These are phyloP conservation scores for Eupithecia inturbata DNA, from an alignment of 2,888 invertebrate species.

Conservation along the genomic window DNA sequence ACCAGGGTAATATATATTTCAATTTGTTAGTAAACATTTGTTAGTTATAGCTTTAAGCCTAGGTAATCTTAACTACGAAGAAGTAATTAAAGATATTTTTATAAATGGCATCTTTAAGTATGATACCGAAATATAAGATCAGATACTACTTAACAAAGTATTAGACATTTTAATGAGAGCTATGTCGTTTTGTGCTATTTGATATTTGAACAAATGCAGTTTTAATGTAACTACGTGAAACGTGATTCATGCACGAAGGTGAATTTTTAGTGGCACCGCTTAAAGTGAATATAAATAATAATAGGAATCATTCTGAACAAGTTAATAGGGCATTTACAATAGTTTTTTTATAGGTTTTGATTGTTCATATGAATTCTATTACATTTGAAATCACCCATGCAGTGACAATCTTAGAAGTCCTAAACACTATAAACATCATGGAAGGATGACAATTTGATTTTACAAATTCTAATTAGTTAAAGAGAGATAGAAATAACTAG, in stretches of 20 bases:
- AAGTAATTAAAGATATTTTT: conserved; percentile 72
- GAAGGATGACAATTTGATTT: conserved; percentile 78
- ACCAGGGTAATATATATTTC: conserved; percentile 77
- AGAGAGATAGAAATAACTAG: conserved; percentile 80
- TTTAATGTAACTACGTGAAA: conserved; percentile 73
- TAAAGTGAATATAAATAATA: conserved; percentile 23
- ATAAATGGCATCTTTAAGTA: conserved; percentile 52
- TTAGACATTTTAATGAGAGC: conserved; percentile 67
- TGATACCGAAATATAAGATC: conserved; percentile 51
- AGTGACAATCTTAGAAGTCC: conserved; percentile 48
- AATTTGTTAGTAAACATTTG: conserved; percentile 77
- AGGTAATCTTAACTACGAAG: conserved; percentile 73
- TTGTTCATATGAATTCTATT: conserved; percentile 5
- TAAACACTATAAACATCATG: conserved; percentile 51
- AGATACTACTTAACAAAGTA: conserved; percentile 62
- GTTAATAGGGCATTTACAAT: background rate
- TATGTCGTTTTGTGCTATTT: conserved; percentile 78
- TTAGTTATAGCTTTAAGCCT: conserved; percentile 80
- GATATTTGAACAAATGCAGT: conserved; percentile 79
- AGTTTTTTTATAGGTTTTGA: background rate
- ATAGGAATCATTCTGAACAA: background rate
- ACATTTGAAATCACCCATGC: conserved; percentile 28
- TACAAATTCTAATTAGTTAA: conserved; percentile 77
- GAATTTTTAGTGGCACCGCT: conserved; percentile 39
- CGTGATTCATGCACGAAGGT: conserved; percentile 56